These are phyloP conservation scores for Athalia rosae DNA, from an alignment of 2,888 invertebrate genomes.

Conservation along the genomic window DNA sequence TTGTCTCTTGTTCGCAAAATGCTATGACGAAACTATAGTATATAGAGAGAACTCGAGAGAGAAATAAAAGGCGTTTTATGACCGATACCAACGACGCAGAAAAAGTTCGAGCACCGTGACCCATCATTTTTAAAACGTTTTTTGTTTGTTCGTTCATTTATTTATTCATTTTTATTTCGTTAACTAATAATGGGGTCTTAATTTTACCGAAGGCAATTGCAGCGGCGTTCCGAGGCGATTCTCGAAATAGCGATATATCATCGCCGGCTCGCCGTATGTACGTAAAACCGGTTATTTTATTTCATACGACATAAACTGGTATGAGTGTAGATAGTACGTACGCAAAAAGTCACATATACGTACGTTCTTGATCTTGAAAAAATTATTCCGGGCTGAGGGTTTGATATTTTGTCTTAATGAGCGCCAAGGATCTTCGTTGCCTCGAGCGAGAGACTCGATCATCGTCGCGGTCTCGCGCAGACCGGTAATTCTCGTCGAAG, in stretches of 20 bases:
- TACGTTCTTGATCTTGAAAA: background rate
- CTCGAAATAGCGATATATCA: slow-evolving; percentile 1
- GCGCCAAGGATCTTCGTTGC: slow-evolving; percentile 28
- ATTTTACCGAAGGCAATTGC: background rate
- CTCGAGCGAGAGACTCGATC: background rate
- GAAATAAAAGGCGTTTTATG: background rate
- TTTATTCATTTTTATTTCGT: background rate
- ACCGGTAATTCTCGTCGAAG: no score
- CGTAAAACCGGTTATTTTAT: slow-evolving; percentile 24
- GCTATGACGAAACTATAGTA: background rate
- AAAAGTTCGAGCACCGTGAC: background rate
- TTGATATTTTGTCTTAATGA: slow-evolving; percentile 16
- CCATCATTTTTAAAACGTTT: no score
- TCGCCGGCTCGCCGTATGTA: background rate
- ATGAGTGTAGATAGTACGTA: slow-evolving; percentile 16
- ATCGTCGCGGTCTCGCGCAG: no score
- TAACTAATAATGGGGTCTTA: background rate
- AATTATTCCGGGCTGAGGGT: slow-evolving; percentile 10
- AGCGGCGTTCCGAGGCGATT: background rate
- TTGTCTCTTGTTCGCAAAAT: background rate
- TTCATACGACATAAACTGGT: slow-evolving; percentile 29
- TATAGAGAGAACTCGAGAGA: background rate
- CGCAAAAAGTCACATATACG: background rate
- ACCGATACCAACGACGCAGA: background rate
- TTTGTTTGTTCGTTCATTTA: no score